Base-by-base conservation (phyloP, 2,888 invertebrate genomes). In the Agriopis marginaria region DNA sequence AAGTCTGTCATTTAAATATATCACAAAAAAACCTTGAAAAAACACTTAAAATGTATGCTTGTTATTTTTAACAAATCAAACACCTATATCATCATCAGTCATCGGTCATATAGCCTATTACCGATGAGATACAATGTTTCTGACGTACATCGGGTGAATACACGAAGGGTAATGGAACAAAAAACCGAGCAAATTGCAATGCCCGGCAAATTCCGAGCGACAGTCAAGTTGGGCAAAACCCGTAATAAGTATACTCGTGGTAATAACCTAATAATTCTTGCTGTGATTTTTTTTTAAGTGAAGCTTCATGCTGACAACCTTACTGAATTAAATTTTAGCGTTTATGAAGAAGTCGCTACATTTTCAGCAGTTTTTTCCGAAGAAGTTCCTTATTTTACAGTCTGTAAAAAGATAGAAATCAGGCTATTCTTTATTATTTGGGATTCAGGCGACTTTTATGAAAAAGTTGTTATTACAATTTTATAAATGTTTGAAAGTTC, bases 181-280 rank as follows among this genome's bases (percentile, higher is more conserved):
- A 77, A 70, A 58, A 32, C 45, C 68, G 23, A 63, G 49, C 60
- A 72, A 75, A 72, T 76, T 76, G 71, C 68, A 65, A 66, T 11
- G 50, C 11, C 63, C 53, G 42, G 59, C 68, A 63, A 66, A 74
- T 75, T 74, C 74, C 39, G 51, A 69, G 75, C 75, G 72, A 73
- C 70, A 74, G 71, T 32, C 3, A 32, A 32, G 32, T 62, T 50
- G 54, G 77, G 77, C 51, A 73, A 75, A 77, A 70, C 77, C 76
- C 73, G 64, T 68, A 68, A 75, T 74, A 59, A 72, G 63, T 67
- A 9, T 42, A 17, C 11, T 9, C n/a, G 9, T 54, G 47, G 54
- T 60, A 67, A 65, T 59, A 56, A 63, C 17, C 9, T 55, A 64
- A 62, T 55, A 49, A 56, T 7, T 42, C 45, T 17, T 40, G 58